Percentiles rank a stretch among this genome's conserved stretches.
These are phyloP conservation scores for Lophochroa leadbeateri DNA, from an alignment of 2,113 vertebrate genomes.

Conservation along the genomic window DNA sequence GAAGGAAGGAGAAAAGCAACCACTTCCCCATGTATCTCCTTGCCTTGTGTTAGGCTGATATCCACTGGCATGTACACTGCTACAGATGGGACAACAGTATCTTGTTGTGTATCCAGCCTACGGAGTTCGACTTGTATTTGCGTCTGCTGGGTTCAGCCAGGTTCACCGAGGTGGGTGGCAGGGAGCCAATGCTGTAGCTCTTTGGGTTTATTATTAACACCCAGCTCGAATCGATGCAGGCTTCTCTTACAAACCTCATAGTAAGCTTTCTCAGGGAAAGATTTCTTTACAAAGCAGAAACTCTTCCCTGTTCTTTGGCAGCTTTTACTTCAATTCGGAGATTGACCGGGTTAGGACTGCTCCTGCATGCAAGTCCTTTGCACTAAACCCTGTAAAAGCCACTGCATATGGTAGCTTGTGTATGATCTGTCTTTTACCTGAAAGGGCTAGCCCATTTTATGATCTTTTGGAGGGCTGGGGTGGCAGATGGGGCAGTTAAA, in stretches of 20 bases:
- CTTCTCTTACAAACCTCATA: constrained; percentile 1
- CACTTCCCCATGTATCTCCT: neutral
- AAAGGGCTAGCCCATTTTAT: neutral
- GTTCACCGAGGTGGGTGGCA: constrained; percentile 17
- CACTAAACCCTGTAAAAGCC: neutral
- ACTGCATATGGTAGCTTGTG: neutral
- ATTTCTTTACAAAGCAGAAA: neutral
- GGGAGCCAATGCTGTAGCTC: neutral
- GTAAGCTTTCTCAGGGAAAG: neutral
- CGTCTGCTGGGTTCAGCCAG: constrained; percentile 6
- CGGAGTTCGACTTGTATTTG: constrained; percentile 15
- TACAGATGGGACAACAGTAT: constrained; percentile 57
- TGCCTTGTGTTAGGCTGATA: constrained; percentile 25
- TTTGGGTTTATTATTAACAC: constrained; percentile 19
- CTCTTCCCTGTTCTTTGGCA: neutral
- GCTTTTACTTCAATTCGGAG: neutral
- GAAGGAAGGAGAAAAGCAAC: neutral
- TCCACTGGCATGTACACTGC: constrained; percentile 24
- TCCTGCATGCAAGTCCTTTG: neutral
- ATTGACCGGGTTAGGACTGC: neutral
- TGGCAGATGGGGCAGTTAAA: constrained; percentile 45
- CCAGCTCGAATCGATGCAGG: neutral
- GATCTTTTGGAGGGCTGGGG: neutral
- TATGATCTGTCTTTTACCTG: neutral
- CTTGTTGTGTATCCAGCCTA: constrained; percentile 31